phyloP scores from a whole-genome alignment of 2,888 invertebrate genomes.

The Dinocampus coccinellae region DNA sequence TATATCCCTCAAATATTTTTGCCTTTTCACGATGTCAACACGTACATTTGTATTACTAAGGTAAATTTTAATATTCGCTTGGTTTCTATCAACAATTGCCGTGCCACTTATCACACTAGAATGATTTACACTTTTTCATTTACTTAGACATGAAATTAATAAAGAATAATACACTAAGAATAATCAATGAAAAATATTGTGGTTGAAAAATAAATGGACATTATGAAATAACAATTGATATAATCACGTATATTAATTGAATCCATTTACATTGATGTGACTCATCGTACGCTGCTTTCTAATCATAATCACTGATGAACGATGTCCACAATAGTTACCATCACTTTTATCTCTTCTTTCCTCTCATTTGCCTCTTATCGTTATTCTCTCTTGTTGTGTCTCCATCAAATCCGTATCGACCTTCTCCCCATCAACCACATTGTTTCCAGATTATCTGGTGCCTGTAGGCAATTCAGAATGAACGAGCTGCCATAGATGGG shows the following conservation, averaged over 20 bases:
- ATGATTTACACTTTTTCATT: neutral
- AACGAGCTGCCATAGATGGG: conserved; percentile 28
- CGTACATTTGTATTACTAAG: neutral
- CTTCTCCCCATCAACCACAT: neutral
- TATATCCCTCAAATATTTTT: conserved; percentile 34
- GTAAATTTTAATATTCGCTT: conserved; percentile 20
- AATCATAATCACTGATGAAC: neutral
- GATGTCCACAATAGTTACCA: neutral
- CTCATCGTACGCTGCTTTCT: neutral
- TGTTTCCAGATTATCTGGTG: conserved; percentile 40
- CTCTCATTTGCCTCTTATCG: neutral
- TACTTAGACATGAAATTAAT: neutral
- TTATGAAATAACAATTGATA: neutral
- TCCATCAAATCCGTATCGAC: conserved; percentile 17
- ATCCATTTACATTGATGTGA: neutral
- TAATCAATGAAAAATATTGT: too few relatives aligned
- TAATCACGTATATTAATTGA: neutral
- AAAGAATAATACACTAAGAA: neutral
- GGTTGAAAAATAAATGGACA: neutral
- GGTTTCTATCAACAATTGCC: neutral
- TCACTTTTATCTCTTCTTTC: too few relatives aligned
- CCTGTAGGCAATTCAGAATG: conserved; percentile 44
- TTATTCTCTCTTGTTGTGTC: neutral
- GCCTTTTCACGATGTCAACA: conserved; percentile 18
- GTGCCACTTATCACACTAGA: neutral